Evolutionary conservation across 2,888 invertebrate species (phyloP), one percentile per base, ranked within the genome.

Genomic region (Pristionchus mayeri): DNA sequence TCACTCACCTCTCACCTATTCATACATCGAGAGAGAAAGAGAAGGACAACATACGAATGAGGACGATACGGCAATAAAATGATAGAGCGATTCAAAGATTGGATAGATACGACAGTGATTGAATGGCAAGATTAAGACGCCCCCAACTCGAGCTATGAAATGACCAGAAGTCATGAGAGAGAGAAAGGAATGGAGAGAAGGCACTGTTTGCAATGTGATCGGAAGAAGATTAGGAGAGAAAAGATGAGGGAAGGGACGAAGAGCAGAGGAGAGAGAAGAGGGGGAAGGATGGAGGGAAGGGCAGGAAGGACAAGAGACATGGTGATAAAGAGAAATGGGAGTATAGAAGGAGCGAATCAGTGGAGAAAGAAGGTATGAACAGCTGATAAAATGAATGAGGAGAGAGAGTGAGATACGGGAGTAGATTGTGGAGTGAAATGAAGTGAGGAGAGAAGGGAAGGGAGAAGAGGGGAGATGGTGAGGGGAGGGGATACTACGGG

Each of bases 201-300:
- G 67, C 37, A 40, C 37, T 67, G 67, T 67, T 67, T 67, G 67
- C 67, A 67, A 67, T 37, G 37, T 67, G 67, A 67, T 67, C 67
- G 67, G 67, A 67, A 67, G 67, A 37, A 67, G 67, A 67, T 67
- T 67, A 67, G 37, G 67, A 67, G 67, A 67, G 67, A 67, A 67
- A 37, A 67, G 37, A 67, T 67, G 67, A 67, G 67, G 37, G 67
- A 37, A 40, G 67, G n/a, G 67, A 67, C 21, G 37, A 40, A 67
- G 63, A 9, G 37, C n/a, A 21, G 37, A 21, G n/a, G 21, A 37
- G 37, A 30, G 60, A 30, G 37, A 54, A 18, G 54, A 54, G 21
- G 54, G n/a, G n/a, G 54, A 54, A 54, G 57, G 27, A 27, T 34
- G 9, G 9, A n/a, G n/a, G n/a, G 21, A 37, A 40, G n/a, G 67